phyloP scores from a whole-genome alignment of 2,888 invertebrate genomes.

The Sminthurinus aureus region DNA sequence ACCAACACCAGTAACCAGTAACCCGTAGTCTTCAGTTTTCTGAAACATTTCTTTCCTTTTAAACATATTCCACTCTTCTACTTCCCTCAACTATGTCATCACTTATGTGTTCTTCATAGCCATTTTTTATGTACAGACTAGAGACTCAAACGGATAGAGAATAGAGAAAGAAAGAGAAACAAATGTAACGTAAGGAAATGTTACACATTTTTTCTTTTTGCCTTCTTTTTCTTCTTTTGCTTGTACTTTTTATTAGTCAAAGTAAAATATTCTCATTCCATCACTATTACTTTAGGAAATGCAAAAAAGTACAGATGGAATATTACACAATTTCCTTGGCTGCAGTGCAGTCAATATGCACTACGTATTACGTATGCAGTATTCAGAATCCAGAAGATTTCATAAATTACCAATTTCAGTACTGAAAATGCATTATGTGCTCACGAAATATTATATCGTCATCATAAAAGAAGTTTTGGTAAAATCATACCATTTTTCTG shows the following conservation, averaged over 20 bases:
- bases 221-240: neutral
- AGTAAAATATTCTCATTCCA: neutral
- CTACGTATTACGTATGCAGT: too few species aligned
- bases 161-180: too few species aligned
- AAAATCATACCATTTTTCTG: too few species aligned
- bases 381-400: too few species aligned
- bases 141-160: neutral
- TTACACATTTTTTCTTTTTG: neutral
- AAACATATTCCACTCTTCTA: constrained; percentile 13
- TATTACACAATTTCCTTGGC: too few species aligned
- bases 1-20: neutral
- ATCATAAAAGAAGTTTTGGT: too few species aligned
- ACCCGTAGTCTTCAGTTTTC: constrained; percentile 18
- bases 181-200: neutral
- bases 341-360: too few species aligned
- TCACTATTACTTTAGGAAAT: neutral
- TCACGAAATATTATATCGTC: too few species aligned
- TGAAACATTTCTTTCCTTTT: constrained; percentile 18
- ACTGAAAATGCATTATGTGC: too few species aligned
- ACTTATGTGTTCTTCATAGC: neutral
- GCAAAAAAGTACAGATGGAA: too few species aligned
- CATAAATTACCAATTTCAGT: too few species aligned
- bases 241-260: neutral
- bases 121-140: neutral
- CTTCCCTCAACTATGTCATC: constrained; percentile 2